phyloP scores from a whole-genome alignment of 2,797 vertebrate species.

The Gallinago solitaria region DNA sequence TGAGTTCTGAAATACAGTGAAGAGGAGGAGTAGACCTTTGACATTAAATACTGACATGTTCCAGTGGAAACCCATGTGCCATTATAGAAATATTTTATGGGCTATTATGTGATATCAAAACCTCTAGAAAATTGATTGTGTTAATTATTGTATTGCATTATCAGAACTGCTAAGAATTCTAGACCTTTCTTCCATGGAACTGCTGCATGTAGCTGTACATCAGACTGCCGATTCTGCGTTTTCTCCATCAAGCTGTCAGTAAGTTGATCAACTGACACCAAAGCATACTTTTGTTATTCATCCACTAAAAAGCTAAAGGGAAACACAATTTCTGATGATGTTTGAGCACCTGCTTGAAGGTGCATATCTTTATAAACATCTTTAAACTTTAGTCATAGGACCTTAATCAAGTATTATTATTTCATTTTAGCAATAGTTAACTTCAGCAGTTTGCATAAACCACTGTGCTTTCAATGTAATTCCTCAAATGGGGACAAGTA shows the following conservation, averaged over 20 bases:
- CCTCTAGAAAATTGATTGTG: neutral
- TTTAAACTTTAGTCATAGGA: neutral
- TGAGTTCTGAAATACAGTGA: neutral
- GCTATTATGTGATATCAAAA: neutral
- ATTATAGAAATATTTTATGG: neutral
- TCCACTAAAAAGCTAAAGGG: neutral
- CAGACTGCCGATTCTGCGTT: neutral
- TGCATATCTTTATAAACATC: neutral
- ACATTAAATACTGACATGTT: neutral
- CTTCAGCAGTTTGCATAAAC: neutral
- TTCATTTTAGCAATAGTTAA: neutral
- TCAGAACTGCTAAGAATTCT: neutral
- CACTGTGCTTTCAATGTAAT: neutral
- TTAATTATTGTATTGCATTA: neutral
- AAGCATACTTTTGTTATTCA: constrained; percentile 25
- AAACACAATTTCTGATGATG: constrained; percentile 2
- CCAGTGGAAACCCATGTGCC: neutral
- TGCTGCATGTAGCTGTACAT: neutral
- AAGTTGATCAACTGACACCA: constrained; percentile 20
- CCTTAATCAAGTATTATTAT: neutral
- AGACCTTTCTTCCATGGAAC: neutral
- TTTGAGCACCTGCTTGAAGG: neutral
- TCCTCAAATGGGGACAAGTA: neutral
- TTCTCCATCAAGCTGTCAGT: neutral
- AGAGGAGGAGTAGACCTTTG: neutral